Evolutionary conservation across 2,113 vertebrate genomes (phyloP), one percentile per base, ranked within the genome.

Genomic region (Pseudopodoces humilis): DNA sequence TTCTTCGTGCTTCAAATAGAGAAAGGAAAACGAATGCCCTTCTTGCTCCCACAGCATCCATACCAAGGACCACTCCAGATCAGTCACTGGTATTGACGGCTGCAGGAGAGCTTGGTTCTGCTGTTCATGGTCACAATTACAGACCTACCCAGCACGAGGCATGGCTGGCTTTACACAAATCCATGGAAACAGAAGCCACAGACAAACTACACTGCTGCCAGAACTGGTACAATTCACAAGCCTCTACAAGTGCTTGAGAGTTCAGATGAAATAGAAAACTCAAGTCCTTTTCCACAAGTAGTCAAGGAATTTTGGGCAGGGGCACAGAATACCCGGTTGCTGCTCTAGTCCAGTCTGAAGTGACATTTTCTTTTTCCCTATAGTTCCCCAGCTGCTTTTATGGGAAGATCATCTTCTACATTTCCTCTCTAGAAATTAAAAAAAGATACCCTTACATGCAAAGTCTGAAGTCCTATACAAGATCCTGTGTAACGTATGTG

Each of bases 291-390:
- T 95, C 90, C 93, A 83, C 55, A 94, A 94, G 88, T 30, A 94
- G 90, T 58, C 87, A 95, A 74, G 63, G 80, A 77, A 90, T 91
- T 95, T 93, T 76, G 75, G 58, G 84, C 84, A 81, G 84, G 60
- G 93, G 92, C 60, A 93, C 68, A 77, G 72, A 93, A 77, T n/a
- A 91, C 50, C 84, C 60, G 52, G 65, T 82, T 96, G 92, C 92
- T 94, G 92, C 77, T 95, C 93, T 96, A 78, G n/a, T 92, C 88
- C 92, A 90, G 88, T 88, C 83, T 96, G 94, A 88, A 75, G 94
- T 47, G 76, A 93, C 68, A 86, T 95, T 90, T 91, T 90, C 91
- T 92, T 95, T 96, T 89, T 89, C 83, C 76, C 92, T 96, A 94
- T 5, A 94, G 88, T 86, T 95, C 88, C 96, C 88, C 76, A 96